phyloP scores from a whole-genome alignment of 1,140 invertebrate genomes.

The Anastrepha obliqua region DNA sequence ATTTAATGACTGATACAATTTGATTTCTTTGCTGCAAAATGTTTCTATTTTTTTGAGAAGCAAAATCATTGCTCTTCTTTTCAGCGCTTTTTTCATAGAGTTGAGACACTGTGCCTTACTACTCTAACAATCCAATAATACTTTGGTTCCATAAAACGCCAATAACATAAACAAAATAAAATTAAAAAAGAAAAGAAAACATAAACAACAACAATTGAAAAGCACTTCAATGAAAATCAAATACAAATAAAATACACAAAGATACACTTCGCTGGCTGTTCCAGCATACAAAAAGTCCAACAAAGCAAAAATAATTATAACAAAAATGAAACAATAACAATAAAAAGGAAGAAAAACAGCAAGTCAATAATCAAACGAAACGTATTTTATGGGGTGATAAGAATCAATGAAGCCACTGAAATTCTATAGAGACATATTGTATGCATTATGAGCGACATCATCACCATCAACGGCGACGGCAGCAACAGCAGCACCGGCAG shows the following conservation, averaged over 20 bases:
- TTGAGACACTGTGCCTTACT: neutral
- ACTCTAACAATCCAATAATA: conserved; percentile 21
- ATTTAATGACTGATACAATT: too few relatives aligned
- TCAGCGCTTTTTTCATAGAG: too few relatives aligned
- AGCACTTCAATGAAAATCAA: conserved; percentile 33
- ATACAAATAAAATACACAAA: conserved; percentile 21
- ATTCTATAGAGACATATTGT: conserved; percentile 75
- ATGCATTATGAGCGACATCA: conserved; percentile 70
- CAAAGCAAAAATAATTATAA: conserved; percentile 20
- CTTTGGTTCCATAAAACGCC: conserved; percentile 2
- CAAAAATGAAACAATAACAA: conserved; percentile 2
- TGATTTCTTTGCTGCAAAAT: too few relatives aligned
- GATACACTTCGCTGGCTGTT: neutral
- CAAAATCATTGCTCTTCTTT: too few relatives aligned
- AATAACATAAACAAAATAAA: conserved; percentile 43
- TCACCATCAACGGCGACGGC: neutral
- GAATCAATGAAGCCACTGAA: conserved; percentile 75
- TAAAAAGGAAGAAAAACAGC: conserved; percentile 49
- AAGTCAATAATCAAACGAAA: conserved; percentile 73
- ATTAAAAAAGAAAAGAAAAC: neutral
- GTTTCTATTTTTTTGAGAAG: too few relatives aligned
- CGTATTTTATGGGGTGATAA: conserved; percentile 75
- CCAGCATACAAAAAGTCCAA: neutral
- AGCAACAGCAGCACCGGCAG: conserved; percentile 37
- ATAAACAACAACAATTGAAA: conserved; percentile 1